Conservation (phyloP, 2,797 vertebrate species). For the Chelonia mydas region DNA sequence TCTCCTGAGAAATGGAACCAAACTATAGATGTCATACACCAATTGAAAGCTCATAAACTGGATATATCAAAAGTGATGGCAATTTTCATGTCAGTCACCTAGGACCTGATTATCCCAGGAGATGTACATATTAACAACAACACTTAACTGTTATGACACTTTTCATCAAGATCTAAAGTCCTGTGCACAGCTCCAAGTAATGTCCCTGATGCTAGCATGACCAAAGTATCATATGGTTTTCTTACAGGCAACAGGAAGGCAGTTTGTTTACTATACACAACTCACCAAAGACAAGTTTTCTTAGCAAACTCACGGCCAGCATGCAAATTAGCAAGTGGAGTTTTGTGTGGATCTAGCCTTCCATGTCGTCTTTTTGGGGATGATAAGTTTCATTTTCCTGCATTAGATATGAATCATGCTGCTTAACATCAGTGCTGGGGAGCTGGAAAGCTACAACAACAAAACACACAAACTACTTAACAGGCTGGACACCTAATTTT, state of each 20-base stretch:
- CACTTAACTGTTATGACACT: not conserved
- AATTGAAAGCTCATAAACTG: not conserved
- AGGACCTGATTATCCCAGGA: not conserved
- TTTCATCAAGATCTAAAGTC: not conserved
- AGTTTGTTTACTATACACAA: not conserved
- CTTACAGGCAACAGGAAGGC: not conserved
- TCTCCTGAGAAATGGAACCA: not conserved
- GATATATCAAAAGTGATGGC: not conserved
- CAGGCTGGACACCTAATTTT: slow-evolving; percentile 46
- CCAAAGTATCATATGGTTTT: not conserved
- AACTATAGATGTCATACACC: not conserved
- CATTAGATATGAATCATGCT: slow-evolving; percentile 12
- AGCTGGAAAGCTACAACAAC: slow-evolving; percentile 53
- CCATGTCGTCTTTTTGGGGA: not conserved
- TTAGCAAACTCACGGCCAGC: not conserved
- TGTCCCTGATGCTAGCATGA: not conserved
- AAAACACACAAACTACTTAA: slow-evolving; percentile 59
- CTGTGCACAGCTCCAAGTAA: not conserved
- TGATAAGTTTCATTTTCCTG: not conserved
- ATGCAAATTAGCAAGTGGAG: not conserved
- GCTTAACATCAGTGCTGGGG: slow-evolving; percentile 51
- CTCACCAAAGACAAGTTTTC: not conserved
- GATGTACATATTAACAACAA: not conserved
- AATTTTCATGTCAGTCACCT: not conserved
- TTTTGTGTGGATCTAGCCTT: not conserved